These are phyloP conservation scores for Xestia rhomboidea DNA, from an alignment of 2,888 invertebrate species.

Conservation along the genomic window DNA sequence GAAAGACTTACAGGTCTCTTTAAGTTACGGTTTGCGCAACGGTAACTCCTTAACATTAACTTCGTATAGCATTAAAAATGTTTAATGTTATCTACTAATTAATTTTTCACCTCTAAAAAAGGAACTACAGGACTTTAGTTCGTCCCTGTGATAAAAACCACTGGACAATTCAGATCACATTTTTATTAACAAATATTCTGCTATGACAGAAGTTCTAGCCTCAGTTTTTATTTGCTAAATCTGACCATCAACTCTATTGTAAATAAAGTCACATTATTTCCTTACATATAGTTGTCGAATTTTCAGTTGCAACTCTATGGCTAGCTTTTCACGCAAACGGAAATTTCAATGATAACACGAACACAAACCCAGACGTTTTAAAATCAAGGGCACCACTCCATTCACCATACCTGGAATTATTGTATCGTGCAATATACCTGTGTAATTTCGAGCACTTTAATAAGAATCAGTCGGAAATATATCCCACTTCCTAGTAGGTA, in stretches of 20 bases:
- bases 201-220: background rate
- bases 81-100: background rate
- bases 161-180: background rate
- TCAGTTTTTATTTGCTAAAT: background rate
- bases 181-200: background rate
- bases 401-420: constrained; percentile 36
- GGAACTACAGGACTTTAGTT: background rate
- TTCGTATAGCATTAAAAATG: background rate
- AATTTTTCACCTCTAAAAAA: background rate
- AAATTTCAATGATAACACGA: constrained; percentile 11
- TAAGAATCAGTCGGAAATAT: constrained; percentile 41
- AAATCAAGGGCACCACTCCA: constrained; percentile 39
- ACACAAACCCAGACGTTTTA: background rate
- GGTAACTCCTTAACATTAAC: background rate
- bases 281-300: background rate
- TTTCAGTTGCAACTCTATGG: background rate
- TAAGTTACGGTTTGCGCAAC: background rate
- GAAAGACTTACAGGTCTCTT: background rate
- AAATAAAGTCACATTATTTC: background rate
- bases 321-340: background rate
- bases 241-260: background rate
- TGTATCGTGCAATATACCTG: constrained; percentile 5
- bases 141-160: background rate
- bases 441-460: constrained; percentile 46
- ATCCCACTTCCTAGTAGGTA: constrained; percentile 51